phyloP scores from a whole-genome alignment of 2,797 vertebrate species.

The Babyrousa celebensis region DNA sequence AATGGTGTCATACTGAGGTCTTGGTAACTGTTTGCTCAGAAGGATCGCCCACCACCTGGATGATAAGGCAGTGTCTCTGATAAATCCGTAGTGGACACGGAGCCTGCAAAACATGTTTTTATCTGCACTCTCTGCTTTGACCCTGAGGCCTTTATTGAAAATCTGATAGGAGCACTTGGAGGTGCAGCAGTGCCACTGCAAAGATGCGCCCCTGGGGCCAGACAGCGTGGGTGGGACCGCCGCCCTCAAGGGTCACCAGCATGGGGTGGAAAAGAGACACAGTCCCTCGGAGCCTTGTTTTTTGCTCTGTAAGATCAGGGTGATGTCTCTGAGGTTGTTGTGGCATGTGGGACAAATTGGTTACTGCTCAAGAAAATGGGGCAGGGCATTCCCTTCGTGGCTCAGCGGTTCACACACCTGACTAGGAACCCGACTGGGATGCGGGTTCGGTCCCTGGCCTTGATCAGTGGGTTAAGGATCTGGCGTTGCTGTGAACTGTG shows the following conservation, averaged over 20 bases:
- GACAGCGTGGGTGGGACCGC: too few species aligned
- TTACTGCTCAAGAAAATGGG: not conserved
- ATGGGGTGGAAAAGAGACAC: rapidly evolving
- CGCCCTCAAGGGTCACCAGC: not conserved
- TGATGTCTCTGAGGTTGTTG: not conserved
- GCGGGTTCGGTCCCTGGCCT: too few species aligned
- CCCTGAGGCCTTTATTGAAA: not conserved
- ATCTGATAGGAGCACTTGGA: not conserved
- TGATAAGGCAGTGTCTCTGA: not conserved
- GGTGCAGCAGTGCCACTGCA: not conserved
- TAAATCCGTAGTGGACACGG: not conserved
- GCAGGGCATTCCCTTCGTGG: too few species aligned
- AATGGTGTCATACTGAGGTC: not conserved
- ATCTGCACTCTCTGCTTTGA: not conserved
- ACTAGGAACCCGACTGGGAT: too few species aligned
- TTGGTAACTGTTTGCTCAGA: not conserved
- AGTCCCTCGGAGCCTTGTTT: rapidly evolving
- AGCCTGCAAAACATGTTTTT: not conserved
- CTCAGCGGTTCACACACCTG: too few species aligned
- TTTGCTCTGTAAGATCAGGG: not conserved
- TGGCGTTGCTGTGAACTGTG: too few species aligned
- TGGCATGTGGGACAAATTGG: not conserved
- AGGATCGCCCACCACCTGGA: not conserved
- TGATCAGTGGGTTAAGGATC: too few species aligned
- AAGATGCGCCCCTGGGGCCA: not conserved